Base-by-base conservation (phyloP, 2,113 vertebrate genomes). In the Alces alces region DNA sequence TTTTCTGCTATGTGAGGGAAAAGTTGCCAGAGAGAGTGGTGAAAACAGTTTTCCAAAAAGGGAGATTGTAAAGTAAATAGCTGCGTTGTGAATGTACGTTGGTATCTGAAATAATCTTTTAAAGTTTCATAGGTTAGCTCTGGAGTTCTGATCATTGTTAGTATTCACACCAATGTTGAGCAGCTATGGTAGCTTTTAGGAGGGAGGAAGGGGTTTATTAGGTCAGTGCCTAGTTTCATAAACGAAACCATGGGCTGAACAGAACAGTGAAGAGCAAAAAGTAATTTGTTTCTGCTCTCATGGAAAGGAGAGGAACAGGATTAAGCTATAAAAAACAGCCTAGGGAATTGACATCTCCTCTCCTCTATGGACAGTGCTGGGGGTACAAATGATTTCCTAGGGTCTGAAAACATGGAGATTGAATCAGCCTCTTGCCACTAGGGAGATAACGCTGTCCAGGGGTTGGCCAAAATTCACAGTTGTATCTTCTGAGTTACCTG, bases 321-420 rank as follows among this genome's bases (percentile, higher is more conserved):
- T 91, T 57, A 84, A 96, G 82, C 91, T 90, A 82, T 28, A 92
- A 86, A 95, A 70, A 70, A 83, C 58, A 76, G 7, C 66, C 30
- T 86, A 88, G 70, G 88, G 47, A 91, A 91, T 91, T 97, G 92
- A 92, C 30, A 57, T 97, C 92, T 96, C 3, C 1, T 80, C 50
- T 92, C 39, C 30, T 96, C 95, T 55, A 64, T 9, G 14, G 86
- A 57, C 80, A 61, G 47, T 94, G 73, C 73, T 12, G 1, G 11
- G 54, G 70, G 92, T 92, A 45, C 55, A 80, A 58, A 96, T 93
- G 76, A 85, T 86, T 95, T 97, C 43, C 52, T 57, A 19, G 36
- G 58, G 28, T 88, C 89, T 97, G 86, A 95, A 97, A 95, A 13
- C 14, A 7, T 78, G 39, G 21, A 93, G 12, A 92, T 14, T 85